These are phyloP conservation scores for Drosophila formosana DNA, from an alignment of 2,888 invertebrate species.

Conservation along the genomic window DNA sequence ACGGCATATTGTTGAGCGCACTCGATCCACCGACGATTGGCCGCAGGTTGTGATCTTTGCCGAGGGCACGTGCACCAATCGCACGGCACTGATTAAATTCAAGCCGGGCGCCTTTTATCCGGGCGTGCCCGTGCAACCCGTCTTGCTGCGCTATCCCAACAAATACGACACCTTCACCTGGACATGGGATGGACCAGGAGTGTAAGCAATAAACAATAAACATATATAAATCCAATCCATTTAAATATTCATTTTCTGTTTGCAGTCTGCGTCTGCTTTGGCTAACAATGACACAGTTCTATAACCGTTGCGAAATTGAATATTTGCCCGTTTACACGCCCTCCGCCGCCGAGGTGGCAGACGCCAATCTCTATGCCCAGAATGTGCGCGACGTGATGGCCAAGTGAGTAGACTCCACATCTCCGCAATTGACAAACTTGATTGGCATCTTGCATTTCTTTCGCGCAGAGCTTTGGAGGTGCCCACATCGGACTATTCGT, in stretches of 20 bases:
- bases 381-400: slow-evolving; percentile 97
- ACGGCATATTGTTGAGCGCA: slow-evolving; percentile 93
- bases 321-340: slow-evolving; percentile 96
- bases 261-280: slow-evolving; percentile 92
- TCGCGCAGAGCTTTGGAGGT: slow-evolving; percentile 90
- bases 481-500: slow-evolving; percentile 95
- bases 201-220: slow-evolving; percentile 88
- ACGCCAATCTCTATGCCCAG: slow-evolving; percentile 95
- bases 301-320: slow-evolving; percentile 95
- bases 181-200: slow-evolving; percentile 98
- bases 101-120: slow-evolving; percentile 97
- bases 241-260: slow-evolving; percentile 41
- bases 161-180: slow-evolving; percentile 95
- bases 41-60: slow-evolving; percentile 97
- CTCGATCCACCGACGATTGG: slow-evolving; percentile 94
- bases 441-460: not conserved
- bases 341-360: slow-evolving; percentile 92
- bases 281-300: slow-evolving; percentile 94
- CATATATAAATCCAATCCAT: not conserved
- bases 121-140: slow-evolving; percentile 97
- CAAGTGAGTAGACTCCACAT: slow-evolving; percentile 87
- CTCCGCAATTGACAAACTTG: not conserved
- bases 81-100: slow-evolving; percentile 95
- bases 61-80: slow-evolving; percentile 98
- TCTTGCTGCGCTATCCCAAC: slow-evolving; percentile 95